phyloP scores from a whole-genome alignment of 2,113 vertebrate species.

The Azemiops feae region DNA sequence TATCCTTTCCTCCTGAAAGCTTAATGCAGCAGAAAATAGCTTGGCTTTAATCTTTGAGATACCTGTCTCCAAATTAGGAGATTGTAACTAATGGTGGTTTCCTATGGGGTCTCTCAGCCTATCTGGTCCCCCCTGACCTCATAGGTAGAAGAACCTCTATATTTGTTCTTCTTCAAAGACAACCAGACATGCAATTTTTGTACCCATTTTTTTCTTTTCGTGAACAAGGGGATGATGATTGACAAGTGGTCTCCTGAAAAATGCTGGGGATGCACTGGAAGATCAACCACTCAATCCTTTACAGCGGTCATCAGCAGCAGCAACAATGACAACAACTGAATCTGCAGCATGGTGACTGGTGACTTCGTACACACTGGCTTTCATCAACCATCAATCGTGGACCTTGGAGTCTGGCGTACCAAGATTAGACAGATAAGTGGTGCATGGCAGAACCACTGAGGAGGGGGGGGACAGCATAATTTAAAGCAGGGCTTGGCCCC shows the following conservation, averaged over 20 bases:
- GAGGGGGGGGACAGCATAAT: too few relatives aligned
- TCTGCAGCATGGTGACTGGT: background rate
- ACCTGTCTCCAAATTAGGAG: too few relatives aligned
- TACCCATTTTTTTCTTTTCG: background rate
- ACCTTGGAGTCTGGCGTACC: background rate
- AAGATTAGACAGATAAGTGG: background rate
- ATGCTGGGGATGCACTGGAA: background rate
- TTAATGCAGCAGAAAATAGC: background rate
- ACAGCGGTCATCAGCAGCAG: background rate
- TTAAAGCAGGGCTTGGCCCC: too few relatives aligned
- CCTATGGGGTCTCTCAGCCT: too few relatives aligned
- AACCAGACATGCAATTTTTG: background rate
- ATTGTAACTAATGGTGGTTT: too few relatives aligned
- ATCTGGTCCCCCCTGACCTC: too few relatives aligned
- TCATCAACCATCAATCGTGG: background rate
- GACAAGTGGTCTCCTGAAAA: background rate
- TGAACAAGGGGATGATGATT: background rate
- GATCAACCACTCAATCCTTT: background rate
- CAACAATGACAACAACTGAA: background rate
- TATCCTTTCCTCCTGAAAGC: background rate
- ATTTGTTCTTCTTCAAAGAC: too few relatives aligned
- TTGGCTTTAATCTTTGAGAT: background rate
- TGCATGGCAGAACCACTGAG: too few relatives aligned
- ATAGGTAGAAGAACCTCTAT: too few relatives aligned
- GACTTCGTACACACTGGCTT: too few relatives aligned